Conservation (phyloP, 2,888 invertebrate genomes). For the Eristalis pertinax region DNA sequence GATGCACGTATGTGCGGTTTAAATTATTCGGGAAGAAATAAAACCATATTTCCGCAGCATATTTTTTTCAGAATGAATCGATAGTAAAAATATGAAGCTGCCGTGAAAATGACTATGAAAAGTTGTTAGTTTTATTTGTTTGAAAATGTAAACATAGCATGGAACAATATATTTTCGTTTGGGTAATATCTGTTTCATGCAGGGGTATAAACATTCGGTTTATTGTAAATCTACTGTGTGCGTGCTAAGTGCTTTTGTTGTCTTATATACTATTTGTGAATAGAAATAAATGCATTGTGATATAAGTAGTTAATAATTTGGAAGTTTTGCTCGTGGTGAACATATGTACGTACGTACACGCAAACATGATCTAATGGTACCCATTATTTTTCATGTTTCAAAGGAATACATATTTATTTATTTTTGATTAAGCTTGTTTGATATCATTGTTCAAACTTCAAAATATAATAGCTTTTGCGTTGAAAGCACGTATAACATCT, state of each 20-base stretch:
- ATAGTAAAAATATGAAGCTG: no score
- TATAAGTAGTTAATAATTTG: background rate
- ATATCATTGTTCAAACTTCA: conserved; percentile 49
- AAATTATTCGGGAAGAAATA: background rate
- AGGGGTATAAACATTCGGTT: background rate
- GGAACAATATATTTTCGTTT: background rate
- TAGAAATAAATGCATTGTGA: conserved; percentile 10
- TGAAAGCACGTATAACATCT: conserved; percentile 59
- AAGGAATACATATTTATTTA: conserved; percentile 53
- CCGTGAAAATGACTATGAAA: background rate
- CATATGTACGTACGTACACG: background rate
- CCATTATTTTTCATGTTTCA: conserved; percentile 14
- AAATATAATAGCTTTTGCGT: conserved; percentile 58
- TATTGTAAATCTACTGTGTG: background rate
- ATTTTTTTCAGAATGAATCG: background rate
- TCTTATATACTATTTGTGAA: conserved; percentile 3
- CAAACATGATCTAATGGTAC: background rate
- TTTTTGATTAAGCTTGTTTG: conserved; percentile 56
- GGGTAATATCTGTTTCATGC: background rate
- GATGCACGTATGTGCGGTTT: background rate
- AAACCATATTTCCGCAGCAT: background rate
- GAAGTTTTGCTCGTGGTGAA: background rate
- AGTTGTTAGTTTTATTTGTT: background rate
- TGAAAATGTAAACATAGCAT: no score
- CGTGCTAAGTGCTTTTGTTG: background rate